Base-by-base conservation (phyloP, 2,113 vertebrate genomes). In the Bathybates hornii region DNA sequence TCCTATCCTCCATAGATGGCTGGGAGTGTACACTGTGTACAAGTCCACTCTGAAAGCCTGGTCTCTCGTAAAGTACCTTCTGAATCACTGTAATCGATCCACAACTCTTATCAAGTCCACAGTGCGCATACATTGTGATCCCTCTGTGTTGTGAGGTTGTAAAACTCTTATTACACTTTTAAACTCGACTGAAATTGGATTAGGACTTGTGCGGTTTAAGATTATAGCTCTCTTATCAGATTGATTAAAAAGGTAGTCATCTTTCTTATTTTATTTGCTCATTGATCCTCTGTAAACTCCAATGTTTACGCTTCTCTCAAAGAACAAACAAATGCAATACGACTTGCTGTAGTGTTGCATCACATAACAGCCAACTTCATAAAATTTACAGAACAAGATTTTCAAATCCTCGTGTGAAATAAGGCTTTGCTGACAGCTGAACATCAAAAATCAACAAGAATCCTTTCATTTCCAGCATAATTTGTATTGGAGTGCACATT, bases 401-500 rank as follows among this genome's bases (percentile, higher is more conserved):
- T 38, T 83, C 85, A 5, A 24, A 83, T 16, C n/a, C 9, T 2
- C 1, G 5, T 1, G 5, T 57, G 45, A 85, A 6, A 43, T 21
- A 50, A 34, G 54, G 32, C 14, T 86, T 24, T 17, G 54, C 5
- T 34, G 54, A 82, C 54, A 76, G 61, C 43, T 5, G 4, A 50
- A 19, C 9, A 32, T 48, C 43, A 48, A 19, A 1, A 81, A 71
- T 24, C 43, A 61, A 76, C 24, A 76, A 2, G 9, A 76, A 48
- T 12, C 24, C 0, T 76, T 32, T 48, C 0, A 0, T 76, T 76
- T 32, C 14, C 24, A 29, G 16, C 3, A 29, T 12, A 0, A 29
- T 76, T 48, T 76, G 68, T 11, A 1, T 10, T 76, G 41, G 13
- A 48, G 24, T 48, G 43, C 41, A 76, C 5, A 11, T 48, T 45